These are phyloP conservation scores for Tragelaphus scriptus DNA, from an alignment of 2,113 vertebrate species.

Conservation along the genomic window DNA sequence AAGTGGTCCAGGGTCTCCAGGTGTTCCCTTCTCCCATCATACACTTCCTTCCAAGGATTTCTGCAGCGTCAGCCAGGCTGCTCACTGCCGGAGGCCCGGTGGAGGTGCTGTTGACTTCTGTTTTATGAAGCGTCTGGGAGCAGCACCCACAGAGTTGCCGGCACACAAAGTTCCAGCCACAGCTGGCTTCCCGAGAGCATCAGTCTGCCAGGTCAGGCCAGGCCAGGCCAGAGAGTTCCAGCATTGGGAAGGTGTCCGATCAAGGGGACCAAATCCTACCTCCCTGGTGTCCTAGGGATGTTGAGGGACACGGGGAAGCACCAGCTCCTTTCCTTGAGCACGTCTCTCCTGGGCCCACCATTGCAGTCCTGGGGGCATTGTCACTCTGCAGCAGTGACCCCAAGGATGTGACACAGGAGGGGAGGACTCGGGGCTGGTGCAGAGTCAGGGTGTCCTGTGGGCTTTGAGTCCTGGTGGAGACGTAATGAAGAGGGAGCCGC, in stretches of 20 bases:
- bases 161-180: background rate
- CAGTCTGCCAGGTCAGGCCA: background rate
- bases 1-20: background rate
- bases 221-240: background rate
- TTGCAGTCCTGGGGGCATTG: background rate
- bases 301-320: background rate
- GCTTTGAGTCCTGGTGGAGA: background rate
- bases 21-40: background rate
- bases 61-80: background rate
- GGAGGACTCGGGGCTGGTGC: fast-evolving
- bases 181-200: background rate
- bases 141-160: background rate
- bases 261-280: background rate
- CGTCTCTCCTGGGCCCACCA: background rate
- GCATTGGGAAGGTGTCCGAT: background rate
- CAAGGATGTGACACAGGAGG: background rate
- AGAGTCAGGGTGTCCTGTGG: background rate
- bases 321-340: background rate
- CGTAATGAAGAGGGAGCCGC: background rate
- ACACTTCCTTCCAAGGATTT: background rate
- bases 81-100: background rate
- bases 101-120: background rate
- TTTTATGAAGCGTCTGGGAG: background rate
- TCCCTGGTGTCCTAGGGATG: background rate
- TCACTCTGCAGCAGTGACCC: background rate